A percentile compares a stretch with the other conserved stretches of the same genome.
phyloP scores from a whole-genome alignment of 2,113 vertebrate species.

The Apodemus speciosus region DNA sequence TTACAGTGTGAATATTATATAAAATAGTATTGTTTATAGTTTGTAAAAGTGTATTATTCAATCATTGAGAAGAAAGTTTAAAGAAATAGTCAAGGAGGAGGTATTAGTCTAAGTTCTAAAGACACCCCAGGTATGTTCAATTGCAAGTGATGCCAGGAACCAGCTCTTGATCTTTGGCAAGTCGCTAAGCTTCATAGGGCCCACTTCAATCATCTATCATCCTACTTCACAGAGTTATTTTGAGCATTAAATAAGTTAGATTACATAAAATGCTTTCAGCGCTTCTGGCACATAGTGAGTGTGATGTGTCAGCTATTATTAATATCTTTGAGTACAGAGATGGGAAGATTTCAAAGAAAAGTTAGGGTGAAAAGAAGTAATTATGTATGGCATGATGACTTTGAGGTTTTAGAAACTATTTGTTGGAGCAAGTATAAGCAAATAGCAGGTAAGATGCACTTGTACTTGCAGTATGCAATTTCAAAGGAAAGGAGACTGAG shows the following conservation, averaged over 20 bases:
- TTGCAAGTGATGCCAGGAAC: background rate
- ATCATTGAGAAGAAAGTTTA: background rate
- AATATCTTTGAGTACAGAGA: slow-evolving; percentile 26
- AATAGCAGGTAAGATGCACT: background rate
- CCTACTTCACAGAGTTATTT: slow-evolving; percentile 44
- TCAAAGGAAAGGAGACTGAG: background rate
- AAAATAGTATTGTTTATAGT: background rate
- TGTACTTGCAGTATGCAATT: background rate
- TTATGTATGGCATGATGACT: background rate
- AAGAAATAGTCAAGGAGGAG: background rate
- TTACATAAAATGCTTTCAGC: slow-evolving; percentile 29
- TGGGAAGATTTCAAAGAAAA: background rate
- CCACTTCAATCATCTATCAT: slow-evolving; percentile 22
- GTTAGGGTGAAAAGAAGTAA: slow-evolving; percentile 6
- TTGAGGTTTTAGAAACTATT: slow-evolving; percentile 2
- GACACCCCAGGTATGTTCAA: background rate
- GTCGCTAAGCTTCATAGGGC: background rate
- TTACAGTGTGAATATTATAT: background rate
- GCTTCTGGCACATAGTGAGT: background rate
- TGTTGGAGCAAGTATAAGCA: background rate
- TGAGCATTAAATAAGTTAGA: slow-evolving; percentile 29
- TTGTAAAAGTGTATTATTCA: background rate
- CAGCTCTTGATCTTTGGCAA: background rate
- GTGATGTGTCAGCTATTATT: slow-evolving; percentile 21
- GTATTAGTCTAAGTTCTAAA: background rate